phyloP scores from a whole-genome alignment of 2,888 invertebrate genomes.

The Muschampia plurimacula region DNA sequence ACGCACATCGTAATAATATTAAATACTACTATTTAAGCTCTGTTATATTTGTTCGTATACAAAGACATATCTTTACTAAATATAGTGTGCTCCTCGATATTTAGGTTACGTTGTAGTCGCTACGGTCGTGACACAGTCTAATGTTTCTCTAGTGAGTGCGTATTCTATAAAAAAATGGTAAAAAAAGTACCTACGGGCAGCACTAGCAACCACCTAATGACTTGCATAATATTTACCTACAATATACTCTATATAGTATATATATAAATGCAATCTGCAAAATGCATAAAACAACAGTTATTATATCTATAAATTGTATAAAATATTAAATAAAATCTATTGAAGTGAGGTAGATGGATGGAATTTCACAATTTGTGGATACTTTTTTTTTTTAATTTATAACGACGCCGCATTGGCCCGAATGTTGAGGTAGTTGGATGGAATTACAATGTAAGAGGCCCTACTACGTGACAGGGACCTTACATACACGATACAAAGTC shows the following conservation, averaged over 20 bases:
- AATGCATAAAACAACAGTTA: conserved; percentile 86
- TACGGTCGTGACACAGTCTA: conserved; percentile 69
- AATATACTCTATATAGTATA: conserved; percentile 83
- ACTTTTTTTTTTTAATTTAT: conserved; percentile 71
- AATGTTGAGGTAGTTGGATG: conserved; percentile 87
- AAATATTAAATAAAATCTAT: conserved; percentile 87
- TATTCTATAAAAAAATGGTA: conserved; percentile 63
- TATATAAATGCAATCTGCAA: conserved; percentile 85
- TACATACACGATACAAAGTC: conserved; percentile 76
- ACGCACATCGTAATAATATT: conserved; percentile 66
- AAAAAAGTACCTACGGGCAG: conserved; percentile 71
- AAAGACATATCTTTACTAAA: conserved; percentile 68
- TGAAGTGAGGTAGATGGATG: conserved; percentile 91
- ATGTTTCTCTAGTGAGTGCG: conserved; percentile 75
- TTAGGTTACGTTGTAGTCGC: conserved; percentile 62
- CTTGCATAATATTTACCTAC: conserved; percentile 83
- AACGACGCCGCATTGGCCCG: conserved; percentile 82
- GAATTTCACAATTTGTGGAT: conserved; percentile 87
- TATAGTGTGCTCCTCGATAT: conserved; percentile 65
- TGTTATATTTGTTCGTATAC: conserved; percentile 84
- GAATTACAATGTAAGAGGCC: conserved; percentile 83
- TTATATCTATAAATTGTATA: conserved; percentile 86
- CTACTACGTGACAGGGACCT: conserved; percentile 75
- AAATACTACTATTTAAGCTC: conserved; percentile 78
- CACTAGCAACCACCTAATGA: conserved; percentile 78